Evolutionary conservation across 2,797 vertebrate genomes (phyloP).

Genomic region (Rachycentron canadum): DNA sequence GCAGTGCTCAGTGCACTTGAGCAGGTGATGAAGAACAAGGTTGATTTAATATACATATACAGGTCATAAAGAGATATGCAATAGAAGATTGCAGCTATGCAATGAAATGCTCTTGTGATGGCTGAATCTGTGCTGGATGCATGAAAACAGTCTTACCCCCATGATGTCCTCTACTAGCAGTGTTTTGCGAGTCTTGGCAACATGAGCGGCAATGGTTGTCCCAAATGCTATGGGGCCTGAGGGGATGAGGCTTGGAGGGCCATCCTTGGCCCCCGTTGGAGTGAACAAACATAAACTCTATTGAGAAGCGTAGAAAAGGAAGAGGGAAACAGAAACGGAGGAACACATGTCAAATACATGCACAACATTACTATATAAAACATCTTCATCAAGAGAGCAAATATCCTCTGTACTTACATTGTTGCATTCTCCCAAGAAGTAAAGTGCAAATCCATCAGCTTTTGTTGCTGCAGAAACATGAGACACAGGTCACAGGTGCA

Average conservation of each 20-base stretch:
- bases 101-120: neutral
- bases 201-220: constrained; percentile 95
- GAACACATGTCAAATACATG: constrained; percentile 19
- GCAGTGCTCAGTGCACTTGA: no score
- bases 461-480: constrained; percentile 91
- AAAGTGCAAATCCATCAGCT: constrained; percentile 99
- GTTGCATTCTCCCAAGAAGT: constrained; percentile 99
- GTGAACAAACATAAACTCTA: constrained; percentile 97
- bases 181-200: constrained; percentile 96
- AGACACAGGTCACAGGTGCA: constrained; percentile 25
- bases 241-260: constrained; percentile 91
- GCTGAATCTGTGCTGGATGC: neutral
- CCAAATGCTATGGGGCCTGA: constrained; percentile 93
- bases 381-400: neutral
- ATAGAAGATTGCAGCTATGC: neutral
- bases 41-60: neutral
- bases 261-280: constrained; percentile 93
- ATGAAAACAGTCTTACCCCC: constrained; percentile 86
- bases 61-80: neutral
- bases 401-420: constrained; percentile 90
- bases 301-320: constrained; percentile 55
- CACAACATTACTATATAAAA: neutral
- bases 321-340: constrained; percentile 27
- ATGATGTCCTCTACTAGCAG: constrained; percentile 95
- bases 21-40: neutral